phyloP scores from a whole-genome alignment of 2,888 invertebrate genomes.

The Lepidochrysops patricia region DNA sequence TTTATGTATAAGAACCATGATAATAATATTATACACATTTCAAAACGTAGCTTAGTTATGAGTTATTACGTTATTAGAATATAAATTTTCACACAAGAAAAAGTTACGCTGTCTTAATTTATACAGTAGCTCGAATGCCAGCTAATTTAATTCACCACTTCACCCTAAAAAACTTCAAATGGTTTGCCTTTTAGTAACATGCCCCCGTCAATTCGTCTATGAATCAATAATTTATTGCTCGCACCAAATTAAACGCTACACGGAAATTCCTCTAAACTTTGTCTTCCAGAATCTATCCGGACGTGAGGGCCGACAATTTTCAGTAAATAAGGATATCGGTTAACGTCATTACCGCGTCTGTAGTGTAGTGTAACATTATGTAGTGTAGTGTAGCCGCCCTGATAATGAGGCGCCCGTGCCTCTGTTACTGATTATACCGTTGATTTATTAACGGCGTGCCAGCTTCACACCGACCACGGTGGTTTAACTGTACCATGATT shows the following conservation, averaged over 20 bases:
- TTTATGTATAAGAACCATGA: too few species aligned
- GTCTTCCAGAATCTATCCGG: slow-evolving; percentile 12
- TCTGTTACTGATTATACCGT: slow-evolving; percentile 1
- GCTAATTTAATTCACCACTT: too few species aligned
- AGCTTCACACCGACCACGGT: background rate
- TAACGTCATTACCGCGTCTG: slow-evolving; percentile 49
- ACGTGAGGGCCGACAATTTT: slow-evolving; percentile 46
- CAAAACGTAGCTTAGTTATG: too few species aligned
- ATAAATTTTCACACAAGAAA: too few species aligned
- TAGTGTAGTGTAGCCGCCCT: slow-evolving; percentile 23
- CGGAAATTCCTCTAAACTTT: background rate
- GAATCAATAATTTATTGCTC: too few species aligned
- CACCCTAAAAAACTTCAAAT: too few species aligned
- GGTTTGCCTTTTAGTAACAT: too few species aligned
- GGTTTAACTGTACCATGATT: slow-evolving; percentile 1
- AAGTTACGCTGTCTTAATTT: too few species aligned
- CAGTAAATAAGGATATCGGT: slow-evolving; percentile 72
- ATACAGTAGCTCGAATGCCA: too few species aligned
- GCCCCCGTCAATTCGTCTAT: too few species aligned
- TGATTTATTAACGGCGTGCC: slow-evolving; percentile 9
- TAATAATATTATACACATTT: too few species aligned
- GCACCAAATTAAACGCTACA: background rate
- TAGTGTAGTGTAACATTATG: background rate
- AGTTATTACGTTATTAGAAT: too few species aligned
- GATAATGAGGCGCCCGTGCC: slow-evolving; percentile 37